These are phyloP conservation scores for Neoscelio sp. DNA, from an alignment of 2,888 invertebrate genomes.

Conservation along the genomic window DNA sequence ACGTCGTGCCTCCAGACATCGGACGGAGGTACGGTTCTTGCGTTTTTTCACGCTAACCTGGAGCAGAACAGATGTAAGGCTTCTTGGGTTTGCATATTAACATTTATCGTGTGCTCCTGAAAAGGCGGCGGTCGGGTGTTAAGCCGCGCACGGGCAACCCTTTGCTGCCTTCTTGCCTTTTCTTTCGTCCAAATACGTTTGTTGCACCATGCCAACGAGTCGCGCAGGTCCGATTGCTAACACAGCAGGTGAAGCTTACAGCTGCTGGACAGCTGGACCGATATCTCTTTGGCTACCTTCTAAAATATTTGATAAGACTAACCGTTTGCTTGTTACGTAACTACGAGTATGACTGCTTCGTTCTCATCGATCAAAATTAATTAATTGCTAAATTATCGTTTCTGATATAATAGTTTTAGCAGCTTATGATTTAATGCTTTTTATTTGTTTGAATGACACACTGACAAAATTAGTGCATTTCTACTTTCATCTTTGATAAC, in stretches of 20 bases:
- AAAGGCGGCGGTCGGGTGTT: conserved; percentile 67
- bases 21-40: conserved; percentile 24
- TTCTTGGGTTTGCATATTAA: conserved; percentile 66
- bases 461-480: no score
- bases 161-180: conserved; percentile 49
- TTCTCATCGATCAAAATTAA: no score
- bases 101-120: conserved; percentile 65
- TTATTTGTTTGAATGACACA: no score
- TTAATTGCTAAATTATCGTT: no score
- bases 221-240: conserved; percentile 32
- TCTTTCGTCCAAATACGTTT: conserved; percentile 47
- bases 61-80: conserved; percentile 67
- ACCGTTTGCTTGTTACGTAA: conserved; percentile 37
- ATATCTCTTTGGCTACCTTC: conserved; percentile 79
- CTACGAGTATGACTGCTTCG: no score
- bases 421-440: no score
- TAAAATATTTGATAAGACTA: conserved; percentile 59
- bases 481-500: no score
- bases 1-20: no score
- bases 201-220: conserved; percentile 31
- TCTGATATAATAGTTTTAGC: no score
- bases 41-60: conserved; percentile 57
- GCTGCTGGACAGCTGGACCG: conserved; percentile 78
- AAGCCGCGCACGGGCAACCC: conserved; percentile 33
- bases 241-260: conserved; percentile 80